Conservation (phyloP, 2,797 vertebrate genomes). For the Muscicapa striata region DNA sequence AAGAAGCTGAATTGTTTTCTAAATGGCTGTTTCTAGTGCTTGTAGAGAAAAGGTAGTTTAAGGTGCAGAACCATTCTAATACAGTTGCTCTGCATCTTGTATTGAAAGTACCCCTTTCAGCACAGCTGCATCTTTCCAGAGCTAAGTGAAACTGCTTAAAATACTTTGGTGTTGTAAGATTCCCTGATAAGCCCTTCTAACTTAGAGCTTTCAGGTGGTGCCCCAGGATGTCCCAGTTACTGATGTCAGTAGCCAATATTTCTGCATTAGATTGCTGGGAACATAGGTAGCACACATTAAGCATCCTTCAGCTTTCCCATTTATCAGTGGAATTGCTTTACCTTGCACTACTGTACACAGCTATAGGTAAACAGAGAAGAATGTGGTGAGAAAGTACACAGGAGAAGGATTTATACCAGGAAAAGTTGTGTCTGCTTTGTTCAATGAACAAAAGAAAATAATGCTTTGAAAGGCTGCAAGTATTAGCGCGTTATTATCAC, state of each 20-base stretch:
- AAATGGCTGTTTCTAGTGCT: background rate
- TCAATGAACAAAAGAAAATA: constrained; percentile 58
- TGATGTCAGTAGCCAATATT: background rate
- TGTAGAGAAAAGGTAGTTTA: constrained; percentile 39
- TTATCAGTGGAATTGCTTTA: constrained; percentile 12
- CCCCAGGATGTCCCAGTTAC: background rate
- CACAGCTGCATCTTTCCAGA: constrained; percentile 16
- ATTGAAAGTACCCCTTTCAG: background rate
- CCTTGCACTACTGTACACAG: constrained; percentile 11
- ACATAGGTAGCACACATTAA: background rate
- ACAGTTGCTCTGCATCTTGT: background rate
- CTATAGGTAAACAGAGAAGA: constrained; percentile 24
- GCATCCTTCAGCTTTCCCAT: background rate
- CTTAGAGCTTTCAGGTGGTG: background rate
- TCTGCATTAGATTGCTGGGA: background rate
- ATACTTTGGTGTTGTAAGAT: background rate
- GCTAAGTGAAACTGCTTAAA: constrained; percentile 11
- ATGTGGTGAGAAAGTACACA: constrained; percentile 32
- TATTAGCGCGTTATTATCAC: constrained; percentile 27
- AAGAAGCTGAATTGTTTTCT: constrained; percentile 31
- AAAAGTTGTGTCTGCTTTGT: constrained; percentile 48
- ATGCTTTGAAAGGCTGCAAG: constrained; percentile 35
- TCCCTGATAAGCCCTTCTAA: background rate
- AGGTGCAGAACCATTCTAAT: background rate
- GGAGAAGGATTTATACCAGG: constrained; percentile 29